These are phyloP conservation scores for Pseudococcus longispinus DNA, from an alignment of 2,888 invertebrate genomes.

Conservation along the genomic window DNA sequence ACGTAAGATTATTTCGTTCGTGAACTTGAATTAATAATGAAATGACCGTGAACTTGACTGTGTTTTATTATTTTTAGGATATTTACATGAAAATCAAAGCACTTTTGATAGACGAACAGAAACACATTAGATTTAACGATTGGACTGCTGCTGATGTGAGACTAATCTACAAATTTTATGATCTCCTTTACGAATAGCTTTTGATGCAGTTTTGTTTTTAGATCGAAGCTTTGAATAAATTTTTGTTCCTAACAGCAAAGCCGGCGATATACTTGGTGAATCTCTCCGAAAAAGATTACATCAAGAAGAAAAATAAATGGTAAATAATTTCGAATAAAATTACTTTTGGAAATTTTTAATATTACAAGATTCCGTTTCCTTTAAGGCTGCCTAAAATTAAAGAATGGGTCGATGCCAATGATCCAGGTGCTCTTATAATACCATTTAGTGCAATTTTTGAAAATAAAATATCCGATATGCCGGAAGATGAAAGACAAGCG, in stretches of 20 bases:
- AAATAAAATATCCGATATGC: slow-evolving; percentile 83
- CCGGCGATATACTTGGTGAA: slow-evolving; percentile 97
- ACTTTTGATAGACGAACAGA: slow-evolving; percentile 85
- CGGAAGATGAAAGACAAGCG: slow-evolving; percentile 75
- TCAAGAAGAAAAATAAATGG: slow-evolving; percentile 99
- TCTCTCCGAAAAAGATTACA: slow-evolving; percentile 96
- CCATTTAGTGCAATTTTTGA: slow-evolving; percentile 97
- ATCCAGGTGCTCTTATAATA: slow-evolving; percentile 90
- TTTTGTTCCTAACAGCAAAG: slow-evolving; percentile 95
- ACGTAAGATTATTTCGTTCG: slow-evolving; percentile 69
- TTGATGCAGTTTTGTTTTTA: slow-evolving; percentile 64
- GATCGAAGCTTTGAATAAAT: slow-evolving; percentile 96
- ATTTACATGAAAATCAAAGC: slow-evolving; percentile 83
- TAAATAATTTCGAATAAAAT: slow-evolving; percentile 62
- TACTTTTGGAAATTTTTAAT: background rate
- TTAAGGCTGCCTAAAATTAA: slow-evolving; percentile 91
- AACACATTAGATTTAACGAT: slow-evolving; percentile 89
- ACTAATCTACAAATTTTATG: too few relatives aligned
- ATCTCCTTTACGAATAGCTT: too few relatives aligned
- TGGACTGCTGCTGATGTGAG: slow-evolving; percentile 93
- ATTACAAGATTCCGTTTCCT: background rate
- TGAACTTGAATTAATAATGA: background rate
- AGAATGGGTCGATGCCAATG: slow-evolving; percentile 97
- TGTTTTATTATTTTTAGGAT: slow-evolving; percentile 73
- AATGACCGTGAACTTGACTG: background rate